Conservation (phyloP, 2,888 invertebrate species). For the Amiota mariae region DNA sequence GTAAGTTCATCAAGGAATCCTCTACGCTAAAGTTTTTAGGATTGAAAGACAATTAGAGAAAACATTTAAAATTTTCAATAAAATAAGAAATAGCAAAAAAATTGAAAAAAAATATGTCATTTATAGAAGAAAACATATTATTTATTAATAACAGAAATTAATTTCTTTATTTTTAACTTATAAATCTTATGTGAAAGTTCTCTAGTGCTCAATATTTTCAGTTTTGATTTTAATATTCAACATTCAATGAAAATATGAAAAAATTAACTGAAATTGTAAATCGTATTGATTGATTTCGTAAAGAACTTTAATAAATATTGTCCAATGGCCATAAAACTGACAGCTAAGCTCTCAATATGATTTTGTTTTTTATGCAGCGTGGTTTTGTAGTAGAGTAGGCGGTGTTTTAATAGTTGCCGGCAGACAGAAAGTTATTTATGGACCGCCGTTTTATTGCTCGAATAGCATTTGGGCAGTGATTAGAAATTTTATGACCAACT, state of each 20-base stretch:
- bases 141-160: no score
- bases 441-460: background rate
- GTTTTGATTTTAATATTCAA: no score
- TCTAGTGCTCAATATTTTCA: no score
- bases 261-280: constrained; percentile 23
- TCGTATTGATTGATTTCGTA: constrained; percentile 25
- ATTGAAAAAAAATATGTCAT: no score
- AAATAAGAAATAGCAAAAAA: no score
- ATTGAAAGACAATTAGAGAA: no score
- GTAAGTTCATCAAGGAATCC: no score
- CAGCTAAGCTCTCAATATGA: background rate
- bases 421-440: background rate
- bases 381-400: background rate
- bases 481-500: constrained; percentile 3
- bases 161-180: no score
- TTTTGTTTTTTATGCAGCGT: background rate
- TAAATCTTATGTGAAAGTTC: no score
- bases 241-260: background rate
- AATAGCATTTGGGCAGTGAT: background rate
- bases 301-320: constrained; percentile 18
- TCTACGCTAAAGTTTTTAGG: no score
- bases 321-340: constrained; percentile 22
- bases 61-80: no score
- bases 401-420: background rate
- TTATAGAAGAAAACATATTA: no score